Percentiles rank a stretch among this genome's conserved stretches.
These are phyloP conservation scores for Tylochromis polylepis DNA, from an alignment of 2,113 vertebrate genomes.

Conservation along the genomic window DNA sequence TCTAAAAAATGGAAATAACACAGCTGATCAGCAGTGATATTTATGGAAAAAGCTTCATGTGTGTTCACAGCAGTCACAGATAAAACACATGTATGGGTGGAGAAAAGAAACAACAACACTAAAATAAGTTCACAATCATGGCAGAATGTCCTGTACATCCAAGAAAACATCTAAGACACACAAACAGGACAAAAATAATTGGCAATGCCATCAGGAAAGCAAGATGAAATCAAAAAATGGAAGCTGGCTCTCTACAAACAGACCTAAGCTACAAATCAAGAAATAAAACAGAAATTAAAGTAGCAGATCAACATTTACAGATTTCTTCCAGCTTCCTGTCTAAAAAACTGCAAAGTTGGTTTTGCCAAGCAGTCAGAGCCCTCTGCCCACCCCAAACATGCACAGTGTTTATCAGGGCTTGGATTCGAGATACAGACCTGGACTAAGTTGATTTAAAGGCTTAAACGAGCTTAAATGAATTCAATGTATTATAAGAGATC, in stretches of 20 bases:
- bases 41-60: neutral
- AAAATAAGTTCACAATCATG: neutral
- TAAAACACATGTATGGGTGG: neutral
- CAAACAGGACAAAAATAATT: accelerated
- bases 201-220: neutral
- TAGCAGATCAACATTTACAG: neutral
- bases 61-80: neutral
- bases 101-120: neutral
- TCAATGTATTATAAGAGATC: neutral
- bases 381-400: neutral
- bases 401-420: too few species aligned
- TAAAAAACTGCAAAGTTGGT: neutral
- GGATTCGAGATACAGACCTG: neutral
- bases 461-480: neutral
- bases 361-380: neutral
- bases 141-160: neutral
- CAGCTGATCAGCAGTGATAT: neutral
- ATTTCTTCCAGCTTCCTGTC: neutral
- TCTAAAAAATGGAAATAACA: neutral
- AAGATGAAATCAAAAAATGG: neutral
- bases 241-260: neutral
- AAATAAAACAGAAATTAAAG: neutral
- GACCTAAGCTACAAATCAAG: neutral
- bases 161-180: neutral
- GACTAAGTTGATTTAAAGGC: neutral